These are phyloP conservation scores for Drosophila elegans DNA, from an alignment of 1,140 invertebrate species.

Conservation along the genomic window DNA sequence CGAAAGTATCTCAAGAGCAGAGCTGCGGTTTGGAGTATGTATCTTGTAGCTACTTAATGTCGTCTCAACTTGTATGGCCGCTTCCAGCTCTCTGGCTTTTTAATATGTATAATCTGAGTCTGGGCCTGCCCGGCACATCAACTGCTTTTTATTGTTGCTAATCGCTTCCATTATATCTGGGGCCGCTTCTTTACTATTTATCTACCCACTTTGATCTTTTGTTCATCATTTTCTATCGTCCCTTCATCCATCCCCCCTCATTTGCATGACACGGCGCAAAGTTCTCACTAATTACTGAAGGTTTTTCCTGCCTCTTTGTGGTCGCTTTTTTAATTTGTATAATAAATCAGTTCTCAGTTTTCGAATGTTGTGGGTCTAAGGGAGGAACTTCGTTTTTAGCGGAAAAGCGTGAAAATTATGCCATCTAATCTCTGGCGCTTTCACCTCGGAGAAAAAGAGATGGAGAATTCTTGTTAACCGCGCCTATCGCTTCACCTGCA, in stretches of 20 bases:
- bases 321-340: conserved; percentile 73
- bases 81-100: conserved; percentile 30
- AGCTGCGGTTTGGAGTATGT: conserved; percentile 61
- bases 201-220: conserved; percentile 70
- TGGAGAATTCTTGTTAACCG: conserved; percentile 62
- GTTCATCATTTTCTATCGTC: conserved; percentile 54
- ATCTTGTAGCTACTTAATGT: conserved; percentile 69
- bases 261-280: conserved; percentile 61
- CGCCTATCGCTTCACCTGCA: conserved; percentile 75
- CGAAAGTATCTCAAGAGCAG: conserved; percentile 81
- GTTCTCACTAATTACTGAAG: conserved; percentile 75
- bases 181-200: conserved; percentile 40
- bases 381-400: conserved; percentile 47
- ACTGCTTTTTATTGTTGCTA: conserved; percentile 75
- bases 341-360: conserved; percentile 77
- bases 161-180: conserved; percentile 81
- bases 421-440: conserved; percentile 69
- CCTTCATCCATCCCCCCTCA: conserved; percentile 24
- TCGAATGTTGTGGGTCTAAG: background rate
- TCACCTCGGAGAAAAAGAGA: conserved; percentile 43
- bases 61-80: conserved; percentile 57
- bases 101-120: conserved; percentile 48
- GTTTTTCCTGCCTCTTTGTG: conserved; percentile 51
- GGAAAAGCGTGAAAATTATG: conserved; percentile 83
- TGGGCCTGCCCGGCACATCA: conserved; percentile 39